Conservation (phyloP, 92 coral and sea anemone species). For the Heteractis magnifica region DNA sequence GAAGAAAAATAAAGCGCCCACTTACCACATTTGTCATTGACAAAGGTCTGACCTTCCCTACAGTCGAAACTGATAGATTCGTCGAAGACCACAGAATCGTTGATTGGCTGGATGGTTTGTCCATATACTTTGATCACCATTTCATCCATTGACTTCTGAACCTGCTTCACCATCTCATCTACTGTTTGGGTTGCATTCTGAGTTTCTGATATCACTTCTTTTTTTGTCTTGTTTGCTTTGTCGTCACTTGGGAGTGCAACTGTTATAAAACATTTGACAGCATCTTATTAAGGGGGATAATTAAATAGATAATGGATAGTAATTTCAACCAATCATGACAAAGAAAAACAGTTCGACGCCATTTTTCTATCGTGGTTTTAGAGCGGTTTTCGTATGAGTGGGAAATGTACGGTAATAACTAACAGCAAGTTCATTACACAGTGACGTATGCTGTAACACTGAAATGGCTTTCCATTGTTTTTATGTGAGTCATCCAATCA, state of each 20-base stretch:
- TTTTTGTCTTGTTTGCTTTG: constrained; percentile 2
- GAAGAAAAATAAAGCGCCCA: not conserved
- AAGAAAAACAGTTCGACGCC: no score
- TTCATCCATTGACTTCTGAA: constrained; percentile 5
- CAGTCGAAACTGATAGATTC: not conserved
- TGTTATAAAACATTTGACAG: not conserved
- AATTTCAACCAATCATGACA: no score
- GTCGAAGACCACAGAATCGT: constrained; percentile 9
- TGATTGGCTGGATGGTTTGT: not conserved
- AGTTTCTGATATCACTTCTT: not conserved
- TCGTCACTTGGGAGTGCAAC: constrained; percentile 1
- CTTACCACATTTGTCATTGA: constrained; percentile 19
- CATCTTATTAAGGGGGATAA: no score
- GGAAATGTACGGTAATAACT: no score
- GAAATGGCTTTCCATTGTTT: no score
- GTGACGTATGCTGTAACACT: no score
- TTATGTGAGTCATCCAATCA: no score
- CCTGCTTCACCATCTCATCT: constrained; percentile 4
- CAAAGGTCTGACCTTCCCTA: constrained; percentile 6
- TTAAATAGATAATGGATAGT: no score
- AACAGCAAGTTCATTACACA: no score
- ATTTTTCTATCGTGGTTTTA: no score
- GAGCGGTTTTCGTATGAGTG: no score
- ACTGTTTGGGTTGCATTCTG: not conserved
- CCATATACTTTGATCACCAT: constrained; percentile 11